phyloP scores from a whole-genome alignment of 1,140 invertebrate genomes.

The Trichonephila inaurata region DNA sequence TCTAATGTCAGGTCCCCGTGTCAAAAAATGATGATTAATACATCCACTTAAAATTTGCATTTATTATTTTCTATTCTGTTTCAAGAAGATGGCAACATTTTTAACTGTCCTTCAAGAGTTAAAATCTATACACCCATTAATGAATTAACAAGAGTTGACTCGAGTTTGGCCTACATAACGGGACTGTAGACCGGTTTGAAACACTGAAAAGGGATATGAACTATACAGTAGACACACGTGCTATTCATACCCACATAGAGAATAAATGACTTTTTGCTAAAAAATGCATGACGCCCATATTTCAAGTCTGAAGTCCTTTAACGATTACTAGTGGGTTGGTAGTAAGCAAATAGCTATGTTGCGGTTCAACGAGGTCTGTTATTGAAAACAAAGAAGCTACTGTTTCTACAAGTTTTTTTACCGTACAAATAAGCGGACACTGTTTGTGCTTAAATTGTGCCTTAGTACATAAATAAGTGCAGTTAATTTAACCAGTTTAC shows the following conservation, averaged over 20 bases:
- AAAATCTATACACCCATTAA: slow-evolving; percentile 27
- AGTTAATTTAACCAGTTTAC: too few species aligned
- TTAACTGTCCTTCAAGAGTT: slow-evolving; percentile 21
- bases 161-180: slow-evolving; percentile 37
- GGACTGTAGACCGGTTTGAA: slow-evolving; percentile 25
- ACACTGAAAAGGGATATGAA: background rate
- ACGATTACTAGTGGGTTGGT: background rate
- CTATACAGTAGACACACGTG: background rate
- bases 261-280: slow-evolving; percentile 2
- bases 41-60: background rate
- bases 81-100: background rate
- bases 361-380: too few species aligned
- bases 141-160: slow-evolving; percentile 28
- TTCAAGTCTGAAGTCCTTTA: background rate
- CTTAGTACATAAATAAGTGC: too few species aligned
- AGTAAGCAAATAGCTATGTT: background rate
- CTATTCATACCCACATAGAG: background rate
- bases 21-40: background rate
- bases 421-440: too few species aligned
- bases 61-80: background rate
- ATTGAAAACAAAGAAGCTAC: too few species aligned
- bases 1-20: background rate
- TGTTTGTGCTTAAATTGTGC: too few species aligned
- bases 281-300: slow-evolving; percentile 25
- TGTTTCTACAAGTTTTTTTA: too few species aligned